phyloP scores from a whole-genome alignment of 2,797 vertebrate species.

The Astyanax mexicanus region DNA sequence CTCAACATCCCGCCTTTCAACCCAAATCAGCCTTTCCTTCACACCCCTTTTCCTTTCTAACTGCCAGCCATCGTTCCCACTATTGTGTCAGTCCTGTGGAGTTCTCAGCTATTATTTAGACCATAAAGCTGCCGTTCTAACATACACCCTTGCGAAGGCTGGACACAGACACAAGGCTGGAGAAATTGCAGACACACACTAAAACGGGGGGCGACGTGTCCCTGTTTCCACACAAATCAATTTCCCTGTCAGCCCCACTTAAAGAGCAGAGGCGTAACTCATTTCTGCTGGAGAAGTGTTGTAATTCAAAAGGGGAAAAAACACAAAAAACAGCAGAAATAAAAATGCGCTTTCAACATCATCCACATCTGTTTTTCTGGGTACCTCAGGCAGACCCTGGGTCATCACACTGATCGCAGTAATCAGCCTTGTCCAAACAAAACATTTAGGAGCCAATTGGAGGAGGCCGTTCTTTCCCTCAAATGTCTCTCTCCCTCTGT shows the following conservation, averaged over 20 bases:
- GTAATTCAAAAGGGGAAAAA: background rate
- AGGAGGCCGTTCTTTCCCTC: background rate
- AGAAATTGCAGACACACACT: conserved; percentile 8
- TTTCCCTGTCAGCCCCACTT: conserved; percentile 35
- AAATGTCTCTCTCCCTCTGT: background rate
- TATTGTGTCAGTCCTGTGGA: background rate
- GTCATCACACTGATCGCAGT: conserved; percentile 22
- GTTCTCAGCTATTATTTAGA: conserved; percentile 11
- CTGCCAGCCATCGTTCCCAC: background rate
- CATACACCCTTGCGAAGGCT: conserved; percentile 2
- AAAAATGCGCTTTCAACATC: conserved; percentile 25
- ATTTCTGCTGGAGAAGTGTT: conserved; percentile 17
- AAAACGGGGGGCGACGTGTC: conserved; percentile 24
- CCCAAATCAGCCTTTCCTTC: background rate
- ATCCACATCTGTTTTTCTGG: background rate
- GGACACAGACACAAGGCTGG: conserved; percentile 1
- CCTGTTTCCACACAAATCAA: conserved; percentile 41
- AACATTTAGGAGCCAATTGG: conserved; percentile 30
- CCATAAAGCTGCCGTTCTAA: conserved; percentile 19
- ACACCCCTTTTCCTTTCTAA: background rate
- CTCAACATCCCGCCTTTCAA: background rate
- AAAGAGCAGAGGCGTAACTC: conserved; percentile 20
- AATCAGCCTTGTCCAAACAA: conserved; percentile 20
- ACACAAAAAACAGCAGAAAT: conserved; percentile 1
- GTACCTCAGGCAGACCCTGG: background rate